Base-by-base conservation (phyloP, 2,797 vertebrate genomes). In the Paguma larvata region DNA sequence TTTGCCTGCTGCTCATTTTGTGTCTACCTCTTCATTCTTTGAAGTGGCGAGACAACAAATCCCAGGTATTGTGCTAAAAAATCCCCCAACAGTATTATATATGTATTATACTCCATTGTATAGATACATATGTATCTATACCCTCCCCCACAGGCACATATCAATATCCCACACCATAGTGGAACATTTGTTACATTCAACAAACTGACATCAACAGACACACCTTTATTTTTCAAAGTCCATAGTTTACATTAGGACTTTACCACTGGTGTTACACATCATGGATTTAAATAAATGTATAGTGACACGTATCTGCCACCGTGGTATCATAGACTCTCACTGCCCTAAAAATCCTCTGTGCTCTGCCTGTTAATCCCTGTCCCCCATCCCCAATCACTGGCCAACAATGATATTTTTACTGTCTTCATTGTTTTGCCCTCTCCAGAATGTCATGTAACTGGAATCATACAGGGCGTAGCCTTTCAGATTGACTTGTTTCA, bases 401-500 rank as follows among this genome's bases (percentile, higher is more conserved):
- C 46, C 82, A 75, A 13, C 79, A n/a, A 46, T 70, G 34, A 38
- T 34, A 21, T 59, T 44, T 92, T 68, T 53, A 70, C 53, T 48
- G 7, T 82, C n/a, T 77, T 44, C 23, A 41, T 67, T 51, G 16
- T 80, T 95, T 62, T 67, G 13, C 13, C 65, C 84, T 89, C 93
- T 75, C 38, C 41, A 59, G 48, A 85, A 34, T 72, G 51, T 83
- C 38, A 56, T 21, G 13, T 41, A 53, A 3, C 75, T 63, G 30
- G 59, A 86, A 63, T 56, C 32, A 72, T n/a, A 34, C 10, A 67
- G 23, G 62, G 10, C 12, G 13, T 6, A 70, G 27, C 3, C 18
- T 93, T 91, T 79, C 34, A 88, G 56, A 48, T n/a, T 78, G 73
- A 18, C 21, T 88, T 90, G 51, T 94, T 83, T 80, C 46, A 68